A percentile compares a stretch with the other conserved stretches of the same genome.
These are phyloP conservation scores for Liodrosophila aerea DNA, from an alignment of 2,888 invertebrate genomes.

Conservation along the genomic window DNA sequence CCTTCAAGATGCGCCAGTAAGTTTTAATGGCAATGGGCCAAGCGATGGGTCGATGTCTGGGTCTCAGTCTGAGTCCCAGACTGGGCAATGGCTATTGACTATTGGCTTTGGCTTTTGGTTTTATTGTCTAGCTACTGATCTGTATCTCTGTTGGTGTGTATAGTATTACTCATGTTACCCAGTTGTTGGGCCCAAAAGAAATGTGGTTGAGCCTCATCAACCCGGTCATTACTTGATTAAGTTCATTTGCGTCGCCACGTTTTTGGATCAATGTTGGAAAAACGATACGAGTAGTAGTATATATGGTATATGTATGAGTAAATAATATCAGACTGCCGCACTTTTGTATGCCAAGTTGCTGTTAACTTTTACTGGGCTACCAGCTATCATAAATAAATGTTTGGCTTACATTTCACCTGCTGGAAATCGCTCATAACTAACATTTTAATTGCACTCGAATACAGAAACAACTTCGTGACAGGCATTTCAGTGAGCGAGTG, in stretches of 20 bases:
- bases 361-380: constrained; percentile 43
- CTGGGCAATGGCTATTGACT: neutral
- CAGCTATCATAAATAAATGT: constrained; percentile 46
- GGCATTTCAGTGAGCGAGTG: constrained; percentile 27
- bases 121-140: constrained; percentile 72
- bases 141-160: constrained; percentile 56
- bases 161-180: constrained; percentile 70
- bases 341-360: constrained; percentile 55
- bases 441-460: constrained; percentile 52
- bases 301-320: constrained; percentile 24
- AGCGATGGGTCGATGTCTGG: constrained; percentile 31
- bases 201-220: constrained; percentile 64
- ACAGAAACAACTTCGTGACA: constrained; percentile 25
- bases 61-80: neutral
- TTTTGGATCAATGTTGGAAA: constrained; percentile 43
- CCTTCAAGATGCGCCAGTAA: constrained; percentile 22
- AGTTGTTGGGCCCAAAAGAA: constrained; percentile 44
- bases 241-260: constrained; percentile 63
- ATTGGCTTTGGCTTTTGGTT: constrained; percentile 38
- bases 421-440: constrained; percentile 50
- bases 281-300: constrained; percentile 38
- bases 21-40: constrained; percentile 63
- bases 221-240: constrained; percentile 73
- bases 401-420: constrained; percentile 64
- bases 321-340: constrained; percentile 32